Conservation (phyloP, 2,888 invertebrate genomes). For the Penaeus monodon region DNA sequence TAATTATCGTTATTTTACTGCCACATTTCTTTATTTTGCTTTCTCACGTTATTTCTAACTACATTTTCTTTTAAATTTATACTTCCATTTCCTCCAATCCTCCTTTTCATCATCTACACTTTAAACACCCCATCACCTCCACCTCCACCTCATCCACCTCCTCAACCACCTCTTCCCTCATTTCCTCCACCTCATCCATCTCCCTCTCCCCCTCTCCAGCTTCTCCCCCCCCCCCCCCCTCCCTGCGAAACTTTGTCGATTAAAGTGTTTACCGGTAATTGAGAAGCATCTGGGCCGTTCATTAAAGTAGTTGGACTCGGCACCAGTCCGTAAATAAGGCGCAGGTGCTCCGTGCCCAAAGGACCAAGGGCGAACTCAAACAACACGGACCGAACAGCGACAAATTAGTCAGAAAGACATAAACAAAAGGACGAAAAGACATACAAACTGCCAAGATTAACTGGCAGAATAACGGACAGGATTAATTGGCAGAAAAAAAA, state of each 20-base stretch:
- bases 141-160: too few relatives aligned
- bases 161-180: background rate
- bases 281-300: too few relatives aligned
- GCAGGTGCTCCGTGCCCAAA: background rate
- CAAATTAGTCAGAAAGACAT: constrained; percentile 4
- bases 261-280: background rate
- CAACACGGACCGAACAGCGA: background rate
- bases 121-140: too few relatives aligned
- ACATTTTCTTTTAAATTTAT: too few relatives aligned
- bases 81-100: too few relatives aligned
- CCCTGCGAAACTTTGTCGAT: background rate
- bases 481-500: too few relatives aligned
- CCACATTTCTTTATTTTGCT: too few relatives aligned
- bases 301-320: too few relatives aligned
- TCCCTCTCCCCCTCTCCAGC: background rate
- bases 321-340: too few relatives aligned
- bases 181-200: background rate
- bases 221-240: background rate
- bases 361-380: background rate
- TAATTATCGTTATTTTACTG: background rate
- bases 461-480: too few relatives aligned
- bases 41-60: too few relatives aligned
- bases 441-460: too few relatives aligned
- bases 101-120: background rate
- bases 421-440: background rate